A percentile compares a stretch with the other conserved stretches of the same genome.
Conservation (phyloP, 2,797 vertebrate genomes). For the Crax fasciolata region DNA sequence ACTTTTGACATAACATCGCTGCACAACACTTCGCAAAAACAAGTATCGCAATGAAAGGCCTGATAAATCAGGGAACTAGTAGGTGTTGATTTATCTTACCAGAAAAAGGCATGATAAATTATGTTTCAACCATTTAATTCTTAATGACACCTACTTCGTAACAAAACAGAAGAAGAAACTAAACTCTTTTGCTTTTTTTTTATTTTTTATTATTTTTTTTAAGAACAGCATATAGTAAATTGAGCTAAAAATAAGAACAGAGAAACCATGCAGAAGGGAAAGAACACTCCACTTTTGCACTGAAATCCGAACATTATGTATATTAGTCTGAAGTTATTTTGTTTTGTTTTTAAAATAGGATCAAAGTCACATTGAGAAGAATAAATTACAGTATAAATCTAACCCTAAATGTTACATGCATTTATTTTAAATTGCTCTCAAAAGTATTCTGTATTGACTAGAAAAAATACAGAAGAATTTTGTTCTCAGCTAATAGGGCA, state of each 20-base stretch:
- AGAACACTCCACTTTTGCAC: not conserved
- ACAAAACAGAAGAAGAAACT: no score
- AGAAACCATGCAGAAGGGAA: constrained; percentile 27
- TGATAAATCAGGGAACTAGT: constrained; percentile 38
- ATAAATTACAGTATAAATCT: constrained; percentile 64
- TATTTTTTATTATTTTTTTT: not conserved
- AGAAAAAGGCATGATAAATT: constrained; percentile 43
- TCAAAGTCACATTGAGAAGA: constrained; percentile 20
- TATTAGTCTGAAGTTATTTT: not conserved
- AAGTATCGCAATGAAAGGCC: not conserved
- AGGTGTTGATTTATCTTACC: constrained; percentile 52
- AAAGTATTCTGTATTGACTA: constrained; percentile 35
- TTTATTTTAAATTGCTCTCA: constrained; percentile 45
- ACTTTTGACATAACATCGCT: constrained; percentile 43
- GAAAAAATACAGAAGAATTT: constrained; percentile 66
- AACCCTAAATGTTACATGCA: not conserved
- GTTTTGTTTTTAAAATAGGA: not conserved
- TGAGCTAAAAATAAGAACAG: constrained; percentile 17
- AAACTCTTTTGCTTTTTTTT: not conserved
- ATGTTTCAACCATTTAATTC: not conserved
- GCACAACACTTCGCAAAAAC: not conserved
- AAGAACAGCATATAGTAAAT: not conserved
- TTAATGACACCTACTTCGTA: constrained; percentile 35
- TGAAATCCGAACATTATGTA: constrained; percentile 23
- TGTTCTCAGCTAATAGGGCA: constrained; percentile 73